Evolutionary conservation across 2,888 invertebrate genomes (phyloP), one percentile per base, ranked within the genome.

Genomic region (Sarcophaga caerulescens): DNA sequence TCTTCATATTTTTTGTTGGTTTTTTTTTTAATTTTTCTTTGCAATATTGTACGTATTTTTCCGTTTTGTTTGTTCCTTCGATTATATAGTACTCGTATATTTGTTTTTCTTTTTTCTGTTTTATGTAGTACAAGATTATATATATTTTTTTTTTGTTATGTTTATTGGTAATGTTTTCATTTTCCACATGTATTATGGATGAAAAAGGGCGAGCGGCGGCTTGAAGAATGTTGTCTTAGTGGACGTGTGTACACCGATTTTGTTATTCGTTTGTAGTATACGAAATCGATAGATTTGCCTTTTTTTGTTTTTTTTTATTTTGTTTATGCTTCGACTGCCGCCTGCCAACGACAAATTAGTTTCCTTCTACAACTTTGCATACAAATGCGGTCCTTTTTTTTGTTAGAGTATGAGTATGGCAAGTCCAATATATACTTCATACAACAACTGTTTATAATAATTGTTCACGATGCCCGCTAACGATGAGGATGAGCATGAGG

Each of bases 1-100:
- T 84, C 82, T 75, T 82, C 84, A 84, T 87, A 86, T 85, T 87
- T 88, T 57, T 66, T 19, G 45, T 11, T 17, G 21, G 57, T 85
- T 87, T 88, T 57, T 66, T 11, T 66, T 35, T 17, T 44, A 69
- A 78, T 62, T n/a, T 47, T 21, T 35, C 47, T 52, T 35, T 57
- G 23, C 11, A 4, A 68, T 21, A 71, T 17, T 35, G 17, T 65
- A 35, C 35, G 17, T 23, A 47, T 60, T 63, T 14, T 63, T 25
- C 23, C 69, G 8, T 70, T 52, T 63, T 74, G 12, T 73, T 59
- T 77, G 74, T 68, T 57, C 44, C 19, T 57, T 57, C 52, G 25
- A 70, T 52, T 57, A n/a, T 47, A 47, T 35, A 35, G 35, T 35
- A n/a, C n/a, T n/a, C n/a, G n/a, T n/a, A 35, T 35, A 8, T 35